Evolutionary conservation across 2,113 vertebrate genomes (phyloP).

Genomic region (Eupsittula cactorum): DNA sequence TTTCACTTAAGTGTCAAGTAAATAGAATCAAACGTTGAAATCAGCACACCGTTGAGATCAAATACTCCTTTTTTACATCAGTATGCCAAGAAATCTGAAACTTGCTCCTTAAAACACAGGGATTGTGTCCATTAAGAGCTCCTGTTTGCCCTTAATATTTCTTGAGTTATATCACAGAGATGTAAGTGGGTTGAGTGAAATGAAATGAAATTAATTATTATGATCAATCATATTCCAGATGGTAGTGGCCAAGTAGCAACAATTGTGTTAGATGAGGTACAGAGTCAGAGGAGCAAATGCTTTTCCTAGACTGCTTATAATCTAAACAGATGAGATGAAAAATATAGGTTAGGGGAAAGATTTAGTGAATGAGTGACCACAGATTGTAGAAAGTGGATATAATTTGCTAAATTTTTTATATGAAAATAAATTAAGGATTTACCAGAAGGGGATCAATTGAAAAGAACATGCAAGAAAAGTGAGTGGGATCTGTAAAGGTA

Average conservation of each 20-base stretch:
- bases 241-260: not conserved
- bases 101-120: not conserved
- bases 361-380: not conserved
- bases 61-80: not conserved
- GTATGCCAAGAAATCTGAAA: not conserved
- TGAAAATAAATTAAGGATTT: not conserved
- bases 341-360: not conserved
- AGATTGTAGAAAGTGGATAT: not conserved
- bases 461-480: not conserved
- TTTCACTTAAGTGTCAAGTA: not conserved
- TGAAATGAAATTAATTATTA: constrained; percentile 21
- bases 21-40: not conserved
- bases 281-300: not conserved
- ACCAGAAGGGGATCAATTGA: not conserved
- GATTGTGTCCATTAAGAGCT: not conserved
- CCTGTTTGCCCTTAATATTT: constrained; percentile 2
- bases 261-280: not conserved
- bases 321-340: constrained; percentile 7
- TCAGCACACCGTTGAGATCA: fast-evolving
- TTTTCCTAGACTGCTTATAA: constrained; percentile 3
- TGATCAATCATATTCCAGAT: not conserved
- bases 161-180: not conserved
- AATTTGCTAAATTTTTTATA: not conserved
- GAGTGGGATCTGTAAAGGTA: not conserved
- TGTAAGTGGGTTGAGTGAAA: not conserved